Evolutionary conservation across 2,113 vertebrate species (phyloP).

Genomic region (Perognathus longimembris): DNA sequence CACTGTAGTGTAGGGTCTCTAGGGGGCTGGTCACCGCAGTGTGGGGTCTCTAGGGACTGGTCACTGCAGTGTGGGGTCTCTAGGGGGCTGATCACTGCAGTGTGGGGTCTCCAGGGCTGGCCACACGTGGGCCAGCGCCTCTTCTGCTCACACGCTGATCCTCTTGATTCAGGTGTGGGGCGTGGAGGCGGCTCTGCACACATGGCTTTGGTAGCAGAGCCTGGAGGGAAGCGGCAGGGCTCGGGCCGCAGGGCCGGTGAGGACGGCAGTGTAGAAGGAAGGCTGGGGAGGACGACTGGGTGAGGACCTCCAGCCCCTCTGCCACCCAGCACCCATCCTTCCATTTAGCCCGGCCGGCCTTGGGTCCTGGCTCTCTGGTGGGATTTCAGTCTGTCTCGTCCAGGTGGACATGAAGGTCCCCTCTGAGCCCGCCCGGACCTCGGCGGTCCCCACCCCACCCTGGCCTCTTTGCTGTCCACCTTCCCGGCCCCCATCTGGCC

Average conservation of each 20-base stretch:
- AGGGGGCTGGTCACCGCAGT: no score
- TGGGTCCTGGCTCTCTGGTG: background rate
- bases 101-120: no score
- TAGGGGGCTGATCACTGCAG: no score
- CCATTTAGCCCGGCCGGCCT: background rate
- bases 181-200: background rate
- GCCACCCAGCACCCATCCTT: background rate
- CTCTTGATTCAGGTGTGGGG: no score
- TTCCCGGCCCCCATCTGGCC: slow-evolving; percentile 36
- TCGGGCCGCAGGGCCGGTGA: background rate
- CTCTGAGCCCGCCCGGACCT: background rate
- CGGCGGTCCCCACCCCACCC: rapidly evolving
- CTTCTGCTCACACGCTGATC: no score
- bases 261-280: background rate
- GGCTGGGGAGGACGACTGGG: no score
- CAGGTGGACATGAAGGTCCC: background rate
- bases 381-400: background rate
- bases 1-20: no score
- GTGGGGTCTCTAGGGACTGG: no score
- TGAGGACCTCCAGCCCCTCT: no score
- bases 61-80: no score
- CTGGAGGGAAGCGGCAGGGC: background rate
- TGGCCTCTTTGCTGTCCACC: background rate
- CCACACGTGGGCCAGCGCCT: no score
- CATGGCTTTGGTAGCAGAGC: background rate